A percentile compares a stretch with the other conserved stretches of the same genome.
Evolutionary conservation across 2,797 vertebrate genomes (phyloP).

Genomic region (Heteromormyrus szaboi): DNA sequence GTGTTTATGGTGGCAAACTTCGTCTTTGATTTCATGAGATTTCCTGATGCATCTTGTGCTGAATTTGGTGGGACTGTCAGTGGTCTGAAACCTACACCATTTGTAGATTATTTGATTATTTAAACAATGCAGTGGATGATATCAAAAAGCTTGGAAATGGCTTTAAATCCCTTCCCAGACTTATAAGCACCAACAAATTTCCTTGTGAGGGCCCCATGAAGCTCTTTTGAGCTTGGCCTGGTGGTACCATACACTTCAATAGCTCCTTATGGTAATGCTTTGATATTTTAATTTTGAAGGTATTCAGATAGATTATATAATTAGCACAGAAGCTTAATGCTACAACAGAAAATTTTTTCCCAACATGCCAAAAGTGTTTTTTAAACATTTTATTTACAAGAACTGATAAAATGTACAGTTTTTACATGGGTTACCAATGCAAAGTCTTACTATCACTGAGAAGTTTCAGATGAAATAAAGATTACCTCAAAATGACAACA

Average conservation of each 20-base stretch:
- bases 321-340: background rate
- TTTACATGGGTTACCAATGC: conserved; percentile 97
- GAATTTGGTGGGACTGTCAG: background rate
- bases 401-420: conserved; percentile 92
- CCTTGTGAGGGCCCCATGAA: background rate
- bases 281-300: background rate
- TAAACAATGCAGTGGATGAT: background rate
- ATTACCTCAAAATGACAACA: conserved; percentile 48
- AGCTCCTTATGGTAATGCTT: background rate
- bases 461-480: conserved; percentile 34
- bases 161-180: background rate
- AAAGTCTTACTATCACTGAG: conserved; percentile 67
- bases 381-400: conserved; percentile 84
- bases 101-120: background rate
- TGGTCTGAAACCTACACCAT: background rate
- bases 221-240: background rate
- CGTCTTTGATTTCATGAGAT: background rate
- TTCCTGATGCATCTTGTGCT: background rate
- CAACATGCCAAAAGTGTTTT: background rate
- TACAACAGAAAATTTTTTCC: background rate
- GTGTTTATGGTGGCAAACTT: background rate
- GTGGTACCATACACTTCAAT: background rate
- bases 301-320: background rate
- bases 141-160: background rate
- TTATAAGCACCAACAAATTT: background rate